phyloP scores from a whole-genome alignment of 2,888 invertebrate genomes.

The Macaria liturata region DNA sequence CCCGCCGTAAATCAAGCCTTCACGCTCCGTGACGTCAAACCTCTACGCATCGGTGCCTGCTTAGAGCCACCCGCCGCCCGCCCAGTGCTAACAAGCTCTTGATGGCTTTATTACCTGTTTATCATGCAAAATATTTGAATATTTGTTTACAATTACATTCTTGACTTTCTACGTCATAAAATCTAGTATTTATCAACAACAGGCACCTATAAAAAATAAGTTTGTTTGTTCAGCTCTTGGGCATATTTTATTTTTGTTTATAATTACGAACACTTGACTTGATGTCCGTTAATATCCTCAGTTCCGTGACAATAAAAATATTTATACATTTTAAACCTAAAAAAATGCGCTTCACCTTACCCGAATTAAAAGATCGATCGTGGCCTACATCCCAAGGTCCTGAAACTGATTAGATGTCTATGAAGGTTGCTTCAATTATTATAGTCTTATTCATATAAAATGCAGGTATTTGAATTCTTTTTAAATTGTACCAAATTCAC shows the following conservation, averaged over 20 bases:
- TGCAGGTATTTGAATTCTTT: no score
- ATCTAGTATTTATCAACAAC: conserved; percentile 1
- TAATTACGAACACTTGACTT: no score
- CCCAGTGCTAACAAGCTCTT: conserved; percentile 20
- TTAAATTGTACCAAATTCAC: no score
- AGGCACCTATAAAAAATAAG: background rate
- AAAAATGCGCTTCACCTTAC: conserved; percentile 8
- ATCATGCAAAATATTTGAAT: conserved; percentile 6
- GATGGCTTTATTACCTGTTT: conserved; percentile 15
- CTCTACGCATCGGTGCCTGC: conserved; percentile 16
- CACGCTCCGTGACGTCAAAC: conserved; percentile 24
- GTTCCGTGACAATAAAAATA: background rate
- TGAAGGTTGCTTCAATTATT: conserved; percentile 20
- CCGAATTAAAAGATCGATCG: conserved; percentile 17
- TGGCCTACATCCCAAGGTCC: conserved; percentile 19
- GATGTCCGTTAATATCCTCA: no score
- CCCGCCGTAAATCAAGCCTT: conserved; percentile 17
- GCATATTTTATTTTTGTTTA: no score
- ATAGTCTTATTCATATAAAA: background rate
- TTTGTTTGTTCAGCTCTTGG: no score
- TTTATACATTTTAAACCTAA: background rate
- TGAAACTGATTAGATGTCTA: conserved; percentile 9
- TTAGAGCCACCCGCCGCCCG: conserved; percentile 11
- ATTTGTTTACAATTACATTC: conserved; percentile 6
- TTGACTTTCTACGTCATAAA: conserved; percentile 5